phyloP scores from a whole-genome alignment of 2,113 vertebrate genomes.

The Cacatua alba region DNA sequence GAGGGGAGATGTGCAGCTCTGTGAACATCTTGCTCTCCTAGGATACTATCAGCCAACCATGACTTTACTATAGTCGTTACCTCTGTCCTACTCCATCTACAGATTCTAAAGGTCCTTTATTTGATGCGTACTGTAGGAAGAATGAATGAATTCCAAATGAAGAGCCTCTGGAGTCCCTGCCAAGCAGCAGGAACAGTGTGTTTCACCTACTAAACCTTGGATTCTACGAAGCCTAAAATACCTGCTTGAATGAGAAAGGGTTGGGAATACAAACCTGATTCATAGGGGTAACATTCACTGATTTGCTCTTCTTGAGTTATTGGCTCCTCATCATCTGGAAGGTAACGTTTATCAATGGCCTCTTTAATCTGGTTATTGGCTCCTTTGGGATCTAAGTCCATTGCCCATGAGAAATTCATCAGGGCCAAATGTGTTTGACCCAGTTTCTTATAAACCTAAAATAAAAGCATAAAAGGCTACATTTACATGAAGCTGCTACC shows the following conservation, averaged over 20 bases:
- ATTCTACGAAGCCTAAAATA: neutral
- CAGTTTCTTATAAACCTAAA: conserved; percentile 97
- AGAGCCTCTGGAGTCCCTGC: neutral
- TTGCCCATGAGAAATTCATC: conserved; percentile 99
- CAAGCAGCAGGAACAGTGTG: neutral
- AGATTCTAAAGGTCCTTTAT: neutral
- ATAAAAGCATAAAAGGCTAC: conserved; percentile 26
- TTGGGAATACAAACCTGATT: conserved; percentile 69
- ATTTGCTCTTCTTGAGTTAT: conserved; percentile 86
- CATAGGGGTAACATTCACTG: conserved; percentile 78
- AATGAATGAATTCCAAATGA: fast-evolving
- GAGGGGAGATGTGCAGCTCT: neutral
- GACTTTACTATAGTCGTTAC: neutral
- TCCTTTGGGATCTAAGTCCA: conserved; percentile 99
- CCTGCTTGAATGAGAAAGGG: neutral
- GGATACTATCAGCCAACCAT: neutral
- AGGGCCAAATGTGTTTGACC: conserved; percentile 96
- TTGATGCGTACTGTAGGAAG: neutral
- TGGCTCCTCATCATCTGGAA: conserved; percentile 95
- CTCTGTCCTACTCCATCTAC: neutral
- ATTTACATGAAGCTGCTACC: conserved; percentile 51
- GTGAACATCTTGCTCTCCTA: neutral
- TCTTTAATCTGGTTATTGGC: conserved; percentile 99
- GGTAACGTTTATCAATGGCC: conserved; percentile 97
- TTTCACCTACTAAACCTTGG: neutral